Base-by-base conservation (phyloP, 2,113 vertebrate genomes). In the Calidris pygmaea region DNA sequence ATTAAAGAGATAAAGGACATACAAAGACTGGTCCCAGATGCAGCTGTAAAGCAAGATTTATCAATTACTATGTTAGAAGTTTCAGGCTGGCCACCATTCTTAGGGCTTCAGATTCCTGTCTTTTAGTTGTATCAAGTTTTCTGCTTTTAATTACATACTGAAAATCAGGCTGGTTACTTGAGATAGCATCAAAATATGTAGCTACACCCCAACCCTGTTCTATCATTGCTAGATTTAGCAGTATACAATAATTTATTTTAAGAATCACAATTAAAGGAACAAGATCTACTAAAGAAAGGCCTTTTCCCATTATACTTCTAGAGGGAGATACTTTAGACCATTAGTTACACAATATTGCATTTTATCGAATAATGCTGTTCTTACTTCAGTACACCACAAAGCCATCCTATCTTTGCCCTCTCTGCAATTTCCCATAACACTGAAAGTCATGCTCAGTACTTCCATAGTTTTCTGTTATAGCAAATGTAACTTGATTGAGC, bases 1-100 rank as follows among this genome's bases (percentile, higher is more conserved):
- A 96, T 95, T 96, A 94, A 85, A 94, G 67, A 96, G 96, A 97
- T 97, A 97, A 97, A 97, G 95, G 71, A 87, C 89, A 58, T 50
- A 85, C 29, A 89, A 95, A 89, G 93, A 89, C 82, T 63, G 45
- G 70, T 94, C 94, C 94, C 94, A 97, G 87, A 97, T 97, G 93
- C 77, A 90, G 87, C 56, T 78, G 60, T 87, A 96, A 95, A 95
- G 75, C 77, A 93, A 92, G 88, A 95, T 81, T 95, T 97, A 91
- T 92, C 91, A 95, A 58, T 70, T 78, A 85, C 48, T 48, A 75
- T 29, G 35, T 87, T 78, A 94, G 74, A 92, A 94, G 52, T 73
- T 93, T 63, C 77, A 93, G 82, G 45, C 87, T 93, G 89, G 79
- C 63, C 91, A 90, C 91, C 76, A 93, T 58, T 92, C 53, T 63